Conservation (phyloP, 2,113 vertebrate species). For the Lepisosteus osseus region DNA sequence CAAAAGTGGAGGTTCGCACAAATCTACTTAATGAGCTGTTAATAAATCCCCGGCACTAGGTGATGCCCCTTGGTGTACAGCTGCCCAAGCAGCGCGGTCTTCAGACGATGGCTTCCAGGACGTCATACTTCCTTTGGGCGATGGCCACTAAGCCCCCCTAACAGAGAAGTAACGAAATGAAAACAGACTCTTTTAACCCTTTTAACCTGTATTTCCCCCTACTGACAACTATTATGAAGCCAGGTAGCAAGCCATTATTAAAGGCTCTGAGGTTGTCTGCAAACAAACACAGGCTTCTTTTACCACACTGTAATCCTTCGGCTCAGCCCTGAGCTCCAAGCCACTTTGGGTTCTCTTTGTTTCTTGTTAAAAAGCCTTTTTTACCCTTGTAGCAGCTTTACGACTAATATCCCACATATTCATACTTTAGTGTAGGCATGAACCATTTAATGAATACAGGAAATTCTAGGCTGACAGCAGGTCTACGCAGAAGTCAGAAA, state of each 20-base stretch:
- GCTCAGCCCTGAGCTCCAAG: no score
- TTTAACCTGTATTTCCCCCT: neutral
- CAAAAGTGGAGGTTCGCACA: constrained; percentile 41
- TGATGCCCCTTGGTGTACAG: constrained; percentile 5
- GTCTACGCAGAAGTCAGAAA: neutral
- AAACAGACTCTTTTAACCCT: neutral
- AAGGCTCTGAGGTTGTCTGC: no score
- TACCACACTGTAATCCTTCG: no score
- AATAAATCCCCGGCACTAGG: constrained; percentile 14
- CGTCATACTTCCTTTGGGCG: neutral
- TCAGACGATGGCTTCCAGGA: neutral
- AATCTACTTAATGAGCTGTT: constrained; percentile 42
- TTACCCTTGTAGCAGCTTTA: no score
- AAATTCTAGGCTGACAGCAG: no score
- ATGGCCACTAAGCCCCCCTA: neutral
- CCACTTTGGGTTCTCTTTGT: no score
- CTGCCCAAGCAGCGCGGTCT: constrained; percentile 2
- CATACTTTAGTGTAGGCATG: no score
- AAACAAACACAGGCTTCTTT: neutral
- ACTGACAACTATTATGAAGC: neutral
- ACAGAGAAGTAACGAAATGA: neutral
- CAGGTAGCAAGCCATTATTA: neutral
- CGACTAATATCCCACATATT: no score
- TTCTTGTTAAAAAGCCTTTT: no score
- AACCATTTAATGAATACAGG: no score